Base-by-base conservation (phyloP, 2,113 vertebrate genomes). In the Corythoichthys intestinalis region DNA sequence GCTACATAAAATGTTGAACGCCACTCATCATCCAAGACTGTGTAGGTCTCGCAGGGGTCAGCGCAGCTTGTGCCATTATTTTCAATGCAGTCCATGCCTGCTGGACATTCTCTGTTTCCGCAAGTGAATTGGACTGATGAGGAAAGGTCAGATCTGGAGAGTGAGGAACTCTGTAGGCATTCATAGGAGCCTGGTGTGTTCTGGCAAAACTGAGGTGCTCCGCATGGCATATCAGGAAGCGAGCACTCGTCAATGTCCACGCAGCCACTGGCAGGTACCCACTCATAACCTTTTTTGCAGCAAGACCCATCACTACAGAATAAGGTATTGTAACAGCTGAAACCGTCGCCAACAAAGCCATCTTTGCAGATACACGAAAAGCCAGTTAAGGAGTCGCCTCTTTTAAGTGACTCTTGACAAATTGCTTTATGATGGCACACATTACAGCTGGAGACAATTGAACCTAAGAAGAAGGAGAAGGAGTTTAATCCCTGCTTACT, bases 181-280 rank as follows among this genome's bases (percentile, higher is more conserved):
- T 58, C 1, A 17, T 76, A 86, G 6, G 86, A 87, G 8, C 87
- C 87, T 1, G 41, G 72, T 2, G 71, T 84, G 72, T 88, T 88
- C 12, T 59, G 28, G 56, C 88, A 90, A 49, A 76, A 15, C 57
- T 69, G 71, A 44, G 35, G 17, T 1, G 62, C 34, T 0, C 1
- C 39, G n/a, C 86, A 89, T 0, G 71, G 78, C 11, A 67, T 65
- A 17, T 65, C 65, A n/a, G 66, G 56, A 48, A 76, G 64, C 12
- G 75, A 82, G 57, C 88, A 89, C 65, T 90, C 87, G 2, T 89
- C 79, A 2, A 13, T 73, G 49, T 89, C 87, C 66, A 82, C 73
- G 37, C 87, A 89, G 66, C 86, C 83, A 0, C 50, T 60, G 17
- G 80, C 70, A 17, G 70, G 37, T 50, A 84, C 81, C 85, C 86